Base-by-base conservation (phyloP, 2,797 vertebrate species). In the Pseudomugil gertrudae region DNA sequence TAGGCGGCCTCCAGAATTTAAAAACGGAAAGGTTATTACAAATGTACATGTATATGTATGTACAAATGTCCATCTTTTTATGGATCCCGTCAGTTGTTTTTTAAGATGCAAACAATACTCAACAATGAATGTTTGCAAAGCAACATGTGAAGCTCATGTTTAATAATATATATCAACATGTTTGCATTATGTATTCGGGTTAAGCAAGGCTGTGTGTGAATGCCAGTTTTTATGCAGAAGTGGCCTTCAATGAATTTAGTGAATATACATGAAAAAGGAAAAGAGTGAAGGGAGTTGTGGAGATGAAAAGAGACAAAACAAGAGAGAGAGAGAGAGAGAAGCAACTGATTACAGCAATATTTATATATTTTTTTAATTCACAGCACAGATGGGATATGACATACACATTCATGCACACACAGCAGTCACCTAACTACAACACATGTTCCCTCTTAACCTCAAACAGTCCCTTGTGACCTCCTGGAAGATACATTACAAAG, bases 371-470 rank as follows among this genome's bases (percentile, higher is more conserved):
- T 43, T 48, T 52, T 45, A 6, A 66, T 26, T 29, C 14, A 47
- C 29, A 23, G 54, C 47, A 63, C 40, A 70, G 48, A 66, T 56
- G 63, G 53, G 43, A 38, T 5, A 13, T 19, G 57, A 15, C 70
- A 73, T 27, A 30, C 67, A 69, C 6, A 43, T 60, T 43, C 68
- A 40, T 51, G 3, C 53, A 78, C 23, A 27, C 29, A 45, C 9
- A 65, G 32, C 21, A 61, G 51, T 35, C 59, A 38, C 23, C 54
- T 10, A 30, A 15, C 45, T 47, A 29, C 53, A 36, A 66, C 72
- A 84, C 62, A 69, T 78, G 74, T 73, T 80, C 78, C 58, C 58
- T 78, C 55, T 75, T 80, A 62, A 76, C 79, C 67, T 84, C 57
- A 48, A 62, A 66, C 63, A 71, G 69, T 76, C 77, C 69, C 76